Percentiles rank a stretch among this genome's conserved stretches.
phyloP scores from a whole-genome alignment of 2,888 invertebrate genomes.

The Bedellia somnulentella region DNA sequence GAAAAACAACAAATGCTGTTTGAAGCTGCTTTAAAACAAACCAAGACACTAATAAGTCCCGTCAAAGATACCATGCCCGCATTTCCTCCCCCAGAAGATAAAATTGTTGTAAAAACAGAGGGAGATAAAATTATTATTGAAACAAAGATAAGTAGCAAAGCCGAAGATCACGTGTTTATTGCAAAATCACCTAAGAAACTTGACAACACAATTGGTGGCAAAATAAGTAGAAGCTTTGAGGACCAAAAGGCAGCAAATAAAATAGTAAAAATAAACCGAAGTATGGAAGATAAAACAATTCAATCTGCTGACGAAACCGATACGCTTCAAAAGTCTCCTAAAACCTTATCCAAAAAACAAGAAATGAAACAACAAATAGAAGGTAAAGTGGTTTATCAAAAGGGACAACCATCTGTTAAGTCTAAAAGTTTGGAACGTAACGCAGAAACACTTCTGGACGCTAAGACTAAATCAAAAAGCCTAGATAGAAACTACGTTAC shows the following conservation, averaged over 20 bases:
- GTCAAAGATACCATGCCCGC: conserved; percentile 72
- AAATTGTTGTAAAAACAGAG: conserved; percentile 71
- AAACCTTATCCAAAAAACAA: conserved; percentile 61
- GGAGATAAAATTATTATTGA: conserved; percentile 71
- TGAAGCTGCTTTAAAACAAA: conserved; percentile 75
- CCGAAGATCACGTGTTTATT: conserved; percentile 74
- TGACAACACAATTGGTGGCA: conserved; percentile 62
- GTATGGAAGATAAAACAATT: conserved; percentile 24
- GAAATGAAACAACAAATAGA: conserved; percentile 67
- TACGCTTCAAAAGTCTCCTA: conserved; percentile 59
- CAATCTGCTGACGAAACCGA: conserved; percentile 51
- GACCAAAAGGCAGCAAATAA: conserved; percentile 58
- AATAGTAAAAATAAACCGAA: conserved; percentile 62
- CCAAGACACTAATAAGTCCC: conserved; percentile 72
- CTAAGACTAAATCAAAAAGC: conserved; percentile 67
- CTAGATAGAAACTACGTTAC: conserved; percentile 66
- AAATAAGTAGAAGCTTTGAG: conserved; percentile 65
- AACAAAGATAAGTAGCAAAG: conserved; percentile 73
- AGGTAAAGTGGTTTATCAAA: conserved; percentile 65
- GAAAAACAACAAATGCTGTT: conserved; percentile 76
- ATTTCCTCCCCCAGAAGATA: conserved; percentile 73
- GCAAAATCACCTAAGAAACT: conserved; percentile 74
- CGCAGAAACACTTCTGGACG: conserved; percentile 58
- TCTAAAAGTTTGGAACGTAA: conserved; percentile 70
- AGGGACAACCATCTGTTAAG: conserved; percentile 53